Evolutionary conservation across 2,797 vertebrate species (phyloP), one percentile per base, ranked within the genome.

Genomic region (Sebastes minor): DNA sequence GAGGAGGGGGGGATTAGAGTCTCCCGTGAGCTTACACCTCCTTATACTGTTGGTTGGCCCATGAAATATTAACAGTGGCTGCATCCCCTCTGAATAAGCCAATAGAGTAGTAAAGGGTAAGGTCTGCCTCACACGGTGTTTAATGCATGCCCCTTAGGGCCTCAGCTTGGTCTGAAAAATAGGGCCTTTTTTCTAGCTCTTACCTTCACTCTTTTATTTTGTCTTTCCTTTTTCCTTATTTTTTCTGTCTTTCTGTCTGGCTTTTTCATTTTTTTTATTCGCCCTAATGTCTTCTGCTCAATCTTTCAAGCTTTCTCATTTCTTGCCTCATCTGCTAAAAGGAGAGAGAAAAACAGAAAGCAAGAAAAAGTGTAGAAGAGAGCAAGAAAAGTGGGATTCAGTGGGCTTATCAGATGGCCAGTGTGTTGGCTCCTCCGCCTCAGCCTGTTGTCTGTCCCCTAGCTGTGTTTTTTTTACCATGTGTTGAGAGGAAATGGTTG

Each of bases 1-100:
- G 62, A 22, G 33, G n/a, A 12, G 12, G 61, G 28, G 28, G 18
- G 30, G 76, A 71, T 46, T 35, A 78, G 81, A 66, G 69, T 86
- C 84, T 91, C 84, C 80, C 38, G 49, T 84, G 90, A 90, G 90
- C 90, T 85, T 88, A 89, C 80, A 88, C 85, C 87, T 91, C 81
- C 88, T 93, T 89, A 88, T 90, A 83, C 86, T 82, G 80, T 86
- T 86, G 90, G 84, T 85, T 78, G 76, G 82, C 85, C 85, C 82
- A 94, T 94, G 87, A 94, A 95, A 94, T 93, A 94, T 94, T 93
- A 89, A 93, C 90, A 77, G 55, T 61, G 73, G 59, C 86, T 89
- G 86, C 88, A 69, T 91, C 91, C 90, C 87, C 71, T 80, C 80
- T 91, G 92, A 91, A 90, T 91, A 87, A 93, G 86, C 86, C 88